Evolutionary conservation across 2,797 vertebrate genomes (phyloP).

Genomic region (Gila robusta): DNA sequence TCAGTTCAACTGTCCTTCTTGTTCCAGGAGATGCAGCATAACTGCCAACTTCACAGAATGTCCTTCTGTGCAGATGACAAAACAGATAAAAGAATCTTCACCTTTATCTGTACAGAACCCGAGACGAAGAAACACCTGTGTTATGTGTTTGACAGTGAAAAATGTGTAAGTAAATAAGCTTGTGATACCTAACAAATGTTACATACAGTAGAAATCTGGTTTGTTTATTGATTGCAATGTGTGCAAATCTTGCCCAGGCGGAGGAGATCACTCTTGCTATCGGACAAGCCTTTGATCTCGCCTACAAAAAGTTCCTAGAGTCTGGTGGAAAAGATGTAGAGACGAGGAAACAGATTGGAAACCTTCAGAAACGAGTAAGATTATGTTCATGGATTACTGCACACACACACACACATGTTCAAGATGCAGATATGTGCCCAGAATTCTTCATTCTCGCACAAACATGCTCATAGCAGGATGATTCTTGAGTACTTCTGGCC

Average conservation of each 20-base stretch:
- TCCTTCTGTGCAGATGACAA: slow-evolving; percentile 92
- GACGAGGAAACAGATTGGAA: slow-evolving; percentile 89
- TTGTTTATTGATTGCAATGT: not conserved
- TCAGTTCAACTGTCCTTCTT: slow-evolving; percentile 4
- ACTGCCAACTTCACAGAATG: slow-evolving; percentile 90
- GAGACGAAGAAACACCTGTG: slow-evolving; percentile 89
- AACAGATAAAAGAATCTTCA: slow-evolving; percentile 91
- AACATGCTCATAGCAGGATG: not conserved
- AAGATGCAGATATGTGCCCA: not conserved
- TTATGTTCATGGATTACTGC: not conserved
- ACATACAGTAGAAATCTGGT: not conserved
- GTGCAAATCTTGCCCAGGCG: slow-evolving; percentile 73
- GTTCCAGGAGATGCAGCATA: slow-evolving; percentile 85
- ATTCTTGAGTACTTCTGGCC: too few species aligned
- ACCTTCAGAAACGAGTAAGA: slow-evolving; percentile 88
- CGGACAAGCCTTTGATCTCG: slow-evolving; percentile 90
- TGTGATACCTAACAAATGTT: not conserved
- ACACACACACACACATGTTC: not conserved
- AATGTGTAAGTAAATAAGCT: slow-evolving; percentile 85
- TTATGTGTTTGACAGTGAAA: slow-evolving; percentile 91
- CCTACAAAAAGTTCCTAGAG: slow-evolving; percentile 90
- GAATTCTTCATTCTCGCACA: not conserved
- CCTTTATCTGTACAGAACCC: slow-evolving; percentile 91
- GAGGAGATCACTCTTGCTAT: slow-evolving; percentile 91
- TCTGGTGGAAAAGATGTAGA: slow-evolving; percentile 90